phyloP scores from a whole-genome alignment of 2,797 vertebrate species.

The Sebastiscus albofasciatus region DNA sequence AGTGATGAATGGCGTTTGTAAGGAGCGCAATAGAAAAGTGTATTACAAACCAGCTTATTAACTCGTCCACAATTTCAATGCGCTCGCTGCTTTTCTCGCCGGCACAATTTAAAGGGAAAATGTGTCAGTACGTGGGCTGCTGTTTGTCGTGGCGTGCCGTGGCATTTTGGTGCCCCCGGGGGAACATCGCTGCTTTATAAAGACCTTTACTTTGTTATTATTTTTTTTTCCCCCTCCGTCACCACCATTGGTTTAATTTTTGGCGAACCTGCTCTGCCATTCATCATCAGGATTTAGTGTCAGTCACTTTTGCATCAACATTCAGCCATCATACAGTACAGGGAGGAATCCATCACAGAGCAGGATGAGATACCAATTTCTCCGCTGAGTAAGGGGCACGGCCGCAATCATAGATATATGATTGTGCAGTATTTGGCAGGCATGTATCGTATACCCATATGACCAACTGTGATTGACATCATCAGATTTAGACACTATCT shows the following conservation, averaged over 20 bases:
- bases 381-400: not conserved
- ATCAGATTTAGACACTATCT: not conserved
- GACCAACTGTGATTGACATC: not conserved
- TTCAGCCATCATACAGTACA: not conserved
- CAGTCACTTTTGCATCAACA: not conserved
- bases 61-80: slow-evolving; percentile 38
- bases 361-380: not conserved
- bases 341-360: not conserved
- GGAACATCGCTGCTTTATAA: slow-evolving; percentile 29
- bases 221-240: not conserved
- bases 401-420: slow-evolving; percentile 22
- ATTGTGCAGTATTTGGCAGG: not conserved
- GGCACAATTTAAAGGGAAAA: slow-evolving; percentile 39
- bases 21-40: slow-evolving; percentile 31
- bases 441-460: too few relatives aligned
- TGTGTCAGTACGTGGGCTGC: slow-evolving; percentile 38
- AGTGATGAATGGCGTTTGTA: slow-evolving; percentile 65
- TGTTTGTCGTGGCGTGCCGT: slow-evolving; percentile 23
- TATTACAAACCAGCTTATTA: slow-evolving; percentile 57
- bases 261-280: not conserved
- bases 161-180: slow-evolving; percentile 26
- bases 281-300: not conserved
- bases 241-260: not conserved
- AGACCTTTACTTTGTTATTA: slow-evolving; percentile 21
- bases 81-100: slow-evolving; percentile 35